Evolutionary conservation across 2,113 vertebrate species (phyloP).

Genomic region (Pavo muticus): DNA sequence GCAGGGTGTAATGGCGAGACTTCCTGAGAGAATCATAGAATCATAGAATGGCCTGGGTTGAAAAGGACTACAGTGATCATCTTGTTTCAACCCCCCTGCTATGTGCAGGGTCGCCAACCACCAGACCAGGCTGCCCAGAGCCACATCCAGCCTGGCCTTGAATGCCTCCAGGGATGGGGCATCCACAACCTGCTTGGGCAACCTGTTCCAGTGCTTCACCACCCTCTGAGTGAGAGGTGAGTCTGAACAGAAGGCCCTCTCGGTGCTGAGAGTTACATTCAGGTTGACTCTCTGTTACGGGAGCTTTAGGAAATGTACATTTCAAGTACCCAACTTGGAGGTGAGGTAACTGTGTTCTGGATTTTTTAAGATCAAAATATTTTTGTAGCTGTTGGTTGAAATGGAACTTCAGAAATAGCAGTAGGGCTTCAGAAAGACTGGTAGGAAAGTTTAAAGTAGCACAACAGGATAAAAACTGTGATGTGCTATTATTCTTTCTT

Average conservation of each 20-base stretch:
- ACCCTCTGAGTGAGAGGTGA: not conserved
- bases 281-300: rapidly evolving
- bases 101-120: no score
- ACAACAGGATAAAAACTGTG: rapidly evolving
- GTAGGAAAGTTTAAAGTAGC: not conserved
- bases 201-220: no score
- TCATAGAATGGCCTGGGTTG: no score
- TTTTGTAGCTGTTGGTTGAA: not conserved
- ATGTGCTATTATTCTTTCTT: not conserved
- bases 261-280: not conserved
- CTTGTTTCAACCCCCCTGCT: no score
- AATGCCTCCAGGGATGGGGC: no score
- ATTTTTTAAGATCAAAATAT: not conserved
- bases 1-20: not conserved
- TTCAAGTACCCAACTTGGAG: not conserved
- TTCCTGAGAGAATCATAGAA: not conserved
- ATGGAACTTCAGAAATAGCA: not conserved
- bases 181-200: no score
- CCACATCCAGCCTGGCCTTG: no score
- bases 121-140: no score
- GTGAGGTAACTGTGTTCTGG: not conserved
- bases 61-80: no score
- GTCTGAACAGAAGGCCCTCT: not conserved
- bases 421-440: not conserved
- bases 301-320: not conserved